Percentiles rank a stretch among this genome's conserved stretches.
These are phyloP conservation scores for Vipera latastei DNA, from an alignment of 2,797 vertebrate species.

Conservation along the genomic window DNA sequence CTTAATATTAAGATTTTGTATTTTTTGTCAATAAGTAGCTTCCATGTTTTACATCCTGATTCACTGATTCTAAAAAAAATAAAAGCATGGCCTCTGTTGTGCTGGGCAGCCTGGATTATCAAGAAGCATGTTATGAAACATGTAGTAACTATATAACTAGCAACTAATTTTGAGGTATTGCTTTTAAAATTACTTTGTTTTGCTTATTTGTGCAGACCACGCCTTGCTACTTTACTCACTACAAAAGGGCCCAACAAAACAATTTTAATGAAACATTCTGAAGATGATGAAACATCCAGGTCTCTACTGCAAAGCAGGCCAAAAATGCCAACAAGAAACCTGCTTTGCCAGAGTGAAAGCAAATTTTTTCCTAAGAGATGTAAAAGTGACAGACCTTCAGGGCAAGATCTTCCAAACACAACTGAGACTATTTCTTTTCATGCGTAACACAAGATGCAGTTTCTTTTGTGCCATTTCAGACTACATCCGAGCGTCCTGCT, in stretches of 20 bases:
- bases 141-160: neutral
- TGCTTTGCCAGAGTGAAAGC: slow-evolving; percentile 18
- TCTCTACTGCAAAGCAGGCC: neutral
- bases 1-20: neutral
- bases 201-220: slow-evolving; percentile 51
- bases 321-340: slow-evolving; percentile 8
- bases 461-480: neutral
- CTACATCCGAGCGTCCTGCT: neutral
- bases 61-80: neutral
- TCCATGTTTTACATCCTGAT: neutral
- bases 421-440: slow-evolving; percentile 11
- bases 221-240: slow-evolving; percentile 20
- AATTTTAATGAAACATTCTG: neutral
- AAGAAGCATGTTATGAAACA: neutral
- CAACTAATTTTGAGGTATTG: neutral
- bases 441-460: neutral
- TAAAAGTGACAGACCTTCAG: slow-evolving; percentile 17
- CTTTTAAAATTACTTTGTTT: slow-evolving; percentile 5
- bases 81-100: neutral
- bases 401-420: slow-evolving; percentile 3
- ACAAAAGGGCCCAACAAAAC: slow-evolving; percentile 31
- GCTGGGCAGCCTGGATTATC: neutral
- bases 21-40: neutral
- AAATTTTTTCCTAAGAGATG: slow-evolving; percentile 39
- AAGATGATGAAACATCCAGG: slow-evolving; percentile 19